Evolutionary conservation across 2,888 invertebrate species (phyloP).

Genomic region (Sturmia bella): DNA sequence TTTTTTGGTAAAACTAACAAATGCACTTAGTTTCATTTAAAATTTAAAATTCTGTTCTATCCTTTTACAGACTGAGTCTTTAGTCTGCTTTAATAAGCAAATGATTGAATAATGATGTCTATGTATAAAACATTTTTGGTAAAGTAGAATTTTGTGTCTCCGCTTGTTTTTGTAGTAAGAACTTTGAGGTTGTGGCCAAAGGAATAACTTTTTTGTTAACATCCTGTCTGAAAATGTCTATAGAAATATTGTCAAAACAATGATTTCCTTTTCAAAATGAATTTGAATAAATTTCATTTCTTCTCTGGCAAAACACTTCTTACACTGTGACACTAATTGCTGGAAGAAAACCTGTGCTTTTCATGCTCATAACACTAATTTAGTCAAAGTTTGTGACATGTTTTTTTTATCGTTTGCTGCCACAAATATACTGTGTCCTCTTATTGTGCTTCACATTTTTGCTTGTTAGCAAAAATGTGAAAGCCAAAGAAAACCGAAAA

Average conservation of each 20-base stretch:
- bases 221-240: conserved; percentile 49
- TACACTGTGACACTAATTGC: conserved; percentile 64
- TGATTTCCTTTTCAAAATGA: conserved; percentile 53
- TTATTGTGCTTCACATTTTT: neutral
- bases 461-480: conserved; percentile 18
- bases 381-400: conserved; percentile 61
- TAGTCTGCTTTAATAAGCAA: no score
- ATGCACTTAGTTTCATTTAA: no score
- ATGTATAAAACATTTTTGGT: no score
- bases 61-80: no score
- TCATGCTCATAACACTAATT: conserved; percentile 53
- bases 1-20: no score
- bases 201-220: conserved; percentile 27
- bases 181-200: conserved; percentile 12
- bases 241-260: conserved; percentile 52
- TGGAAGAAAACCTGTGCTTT: conserved; percentile 50
- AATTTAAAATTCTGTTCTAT: no score
- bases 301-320: conserved; percentile 29
- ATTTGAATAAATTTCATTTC: conserved; percentile 51
- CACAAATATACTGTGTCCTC: conserved; percentile 36
- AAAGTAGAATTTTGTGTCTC: no score
- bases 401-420: conserved; percentile 16
- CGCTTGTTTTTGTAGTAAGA: no score
- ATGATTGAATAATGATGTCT: no score
- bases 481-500: conserved; percentile 28